Evolutionary conservation across 2,888 invertebrate species (phyloP).

Genomic region (Phengaris alcon): DNA sequence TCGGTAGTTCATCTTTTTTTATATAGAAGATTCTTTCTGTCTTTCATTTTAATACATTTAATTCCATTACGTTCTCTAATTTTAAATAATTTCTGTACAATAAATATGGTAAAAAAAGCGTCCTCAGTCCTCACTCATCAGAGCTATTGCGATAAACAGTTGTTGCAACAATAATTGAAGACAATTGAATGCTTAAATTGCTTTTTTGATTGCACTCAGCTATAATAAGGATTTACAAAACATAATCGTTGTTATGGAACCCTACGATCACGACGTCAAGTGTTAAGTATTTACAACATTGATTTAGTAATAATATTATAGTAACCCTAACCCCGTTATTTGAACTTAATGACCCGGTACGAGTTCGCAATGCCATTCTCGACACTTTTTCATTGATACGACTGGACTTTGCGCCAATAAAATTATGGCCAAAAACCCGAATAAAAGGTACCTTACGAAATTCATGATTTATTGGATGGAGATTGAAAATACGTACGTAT

Average conservation of each 20-base stretch:
- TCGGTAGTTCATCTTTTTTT: too few species aligned
- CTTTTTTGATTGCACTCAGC: slow-evolving; percentile 59
- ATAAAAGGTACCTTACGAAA: neutral
- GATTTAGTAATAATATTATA: slow-evolving; percentile 17
- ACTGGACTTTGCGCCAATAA: neutral
- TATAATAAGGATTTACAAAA: slow-evolving; percentile 64
- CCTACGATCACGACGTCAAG: slow-evolving; percentile 59
- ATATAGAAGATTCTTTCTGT: too few species aligned
- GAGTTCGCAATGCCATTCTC: neutral
- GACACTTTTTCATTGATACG: neutral
- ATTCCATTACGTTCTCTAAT: too few species aligned
- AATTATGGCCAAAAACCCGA: neutral
- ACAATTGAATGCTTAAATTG: slow-evolving; percentile 69
- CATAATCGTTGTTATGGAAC: slow-evolving; percentile 56
- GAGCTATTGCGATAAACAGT: slow-evolving; percentile 51
- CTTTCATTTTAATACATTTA: too few species aligned
- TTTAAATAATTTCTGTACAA: too few species aligned
- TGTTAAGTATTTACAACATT: slow-evolving; percentile 25
- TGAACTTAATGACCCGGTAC: neutral
- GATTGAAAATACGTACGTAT: too few species aligned
- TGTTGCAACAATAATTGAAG: slow-evolving; percentile 54
- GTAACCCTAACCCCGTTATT: slow-evolving; percentile 11
- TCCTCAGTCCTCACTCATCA: too few species aligned
- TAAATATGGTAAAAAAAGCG: too few species aligned
- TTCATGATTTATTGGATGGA: neutral